Percentiles rank a stretch among this genome's conserved stretches.
Conservation (phyloP, 2,888 invertebrate species). For the Sipha maydis region DNA sequence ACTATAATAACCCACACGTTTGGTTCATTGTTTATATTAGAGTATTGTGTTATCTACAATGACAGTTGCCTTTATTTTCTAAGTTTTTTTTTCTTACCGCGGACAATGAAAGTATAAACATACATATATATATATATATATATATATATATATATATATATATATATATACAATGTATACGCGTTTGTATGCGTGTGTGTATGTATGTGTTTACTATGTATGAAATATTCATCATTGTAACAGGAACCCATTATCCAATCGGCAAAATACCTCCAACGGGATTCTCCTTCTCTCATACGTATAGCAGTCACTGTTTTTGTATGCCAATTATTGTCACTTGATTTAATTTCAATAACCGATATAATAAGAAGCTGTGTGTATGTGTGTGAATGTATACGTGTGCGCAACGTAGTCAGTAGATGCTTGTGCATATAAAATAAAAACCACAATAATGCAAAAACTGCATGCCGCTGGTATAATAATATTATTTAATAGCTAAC, state of each 20-base stretch:
- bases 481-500: constrained; percentile 33
- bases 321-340: constrained; percentile 54
- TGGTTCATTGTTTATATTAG: constrained; percentile 34
- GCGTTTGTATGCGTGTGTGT: background rate
- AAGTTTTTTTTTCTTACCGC: background rate
- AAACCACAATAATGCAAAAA: constrained; percentile 39
- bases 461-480: constrained; percentile 20
- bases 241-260: constrained; percentile 53
- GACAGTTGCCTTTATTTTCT: background rate
- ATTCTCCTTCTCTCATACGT: constrained; percentile 1
- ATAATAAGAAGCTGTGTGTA: background rate
- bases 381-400: background rate
- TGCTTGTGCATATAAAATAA: constrained; percentile 3
- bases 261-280: constrained; percentile 41
- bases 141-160: no score
- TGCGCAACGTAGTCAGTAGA: background rate
- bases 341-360: constrained; percentile 55
- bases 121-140: no score
- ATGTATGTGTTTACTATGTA: background rate
- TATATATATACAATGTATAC: no score
- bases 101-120: constrained; percentile 15
- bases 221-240: constrained; percentile 54
- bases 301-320: constrained; percentile 43
- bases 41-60: constrained; percentile 37
- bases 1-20: constrained; percentile 29